Conservation (phyloP, 2,888 invertebrate genomes). For the Apotomis betuletana region DNA sequence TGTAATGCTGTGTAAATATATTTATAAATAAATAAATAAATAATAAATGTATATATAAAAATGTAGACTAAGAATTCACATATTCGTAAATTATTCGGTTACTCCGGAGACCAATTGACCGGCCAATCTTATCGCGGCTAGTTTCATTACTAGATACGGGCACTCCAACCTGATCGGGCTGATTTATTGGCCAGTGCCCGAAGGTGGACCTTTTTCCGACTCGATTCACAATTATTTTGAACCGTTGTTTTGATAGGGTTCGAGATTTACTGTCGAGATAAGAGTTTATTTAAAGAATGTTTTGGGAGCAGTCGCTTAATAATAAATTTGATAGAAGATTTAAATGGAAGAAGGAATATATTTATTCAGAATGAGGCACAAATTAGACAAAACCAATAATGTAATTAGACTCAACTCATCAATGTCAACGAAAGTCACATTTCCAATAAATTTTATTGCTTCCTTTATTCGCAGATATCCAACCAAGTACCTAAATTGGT, state of each 20-base stretch:
- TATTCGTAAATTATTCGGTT: neutral
- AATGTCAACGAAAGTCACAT: too few relatives aligned
- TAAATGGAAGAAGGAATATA: too few relatives aligned
- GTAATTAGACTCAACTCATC: too few relatives aligned
- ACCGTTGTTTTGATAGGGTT: constrained; percentile 17
- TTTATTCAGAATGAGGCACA: too few relatives aligned
- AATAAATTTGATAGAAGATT: too few relatives aligned
- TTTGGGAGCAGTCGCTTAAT: too few relatives aligned
- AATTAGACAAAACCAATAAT: too few relatives aligned
- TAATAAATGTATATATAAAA: too few relatives aligned
- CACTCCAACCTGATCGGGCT: neutral
- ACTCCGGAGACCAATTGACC: neutral
- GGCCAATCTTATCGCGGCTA: neutral
- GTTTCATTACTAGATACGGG: neutral
- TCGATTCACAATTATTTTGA: constrained; percentile 5
- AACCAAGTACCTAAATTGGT: neutral
- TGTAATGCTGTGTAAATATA: too few relatives aligned
- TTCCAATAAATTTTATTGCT: neutral
- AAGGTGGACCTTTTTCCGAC: constrained; percentile 16
- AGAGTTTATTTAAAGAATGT: neutral
- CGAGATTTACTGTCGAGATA: constrained; percentile 1
- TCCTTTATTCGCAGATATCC: neutral
- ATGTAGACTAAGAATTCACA: too few relatives aligned
- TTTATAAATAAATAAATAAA: too few relatives aligned
- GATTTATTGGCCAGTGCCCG: neutral